A percentile compares a stretch with the other conserved stretches of the same genome.
phyloP scores from a whole-genome alignment of 2,888 invertebrate species.

The Drosophila sordidula region DNA sequence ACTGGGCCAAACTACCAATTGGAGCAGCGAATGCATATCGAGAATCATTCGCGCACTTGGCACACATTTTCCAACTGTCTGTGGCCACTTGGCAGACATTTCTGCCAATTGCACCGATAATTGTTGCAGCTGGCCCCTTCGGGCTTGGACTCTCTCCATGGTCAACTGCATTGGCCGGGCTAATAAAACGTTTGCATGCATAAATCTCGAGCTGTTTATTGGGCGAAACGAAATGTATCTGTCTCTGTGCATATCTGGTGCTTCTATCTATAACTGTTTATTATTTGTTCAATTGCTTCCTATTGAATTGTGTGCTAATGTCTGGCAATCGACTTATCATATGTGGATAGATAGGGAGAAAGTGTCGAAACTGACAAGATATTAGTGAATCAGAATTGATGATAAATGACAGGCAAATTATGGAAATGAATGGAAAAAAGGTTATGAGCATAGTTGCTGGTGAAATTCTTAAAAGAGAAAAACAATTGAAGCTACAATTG shows the following conservation, averaged over 20 bases:
- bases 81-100: conserved; percentile 59
- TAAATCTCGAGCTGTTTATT: conserved; percentile 66
- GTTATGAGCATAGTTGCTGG: too few relatives aligned
- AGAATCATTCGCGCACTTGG: conserved; percentile 52
- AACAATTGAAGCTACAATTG: too few relatives aligned
- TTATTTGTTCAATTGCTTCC: conserved; percentile 38
- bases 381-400: conserved; percentile 24
- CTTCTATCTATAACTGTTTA: conserved; percentile 30
- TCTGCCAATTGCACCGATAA: conserved; percentile 62
- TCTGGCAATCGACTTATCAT: conserved; percentile 31
- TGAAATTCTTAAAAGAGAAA: too few relatives aligned
- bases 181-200: conserved; percentile 60
- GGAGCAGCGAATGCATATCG: conserved; percentile 22
- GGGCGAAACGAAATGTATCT: conserved; percentile 21
- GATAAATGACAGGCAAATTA: not conserved
- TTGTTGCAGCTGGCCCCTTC: conserved; percentile 49
- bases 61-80: conserved; percentile 51
- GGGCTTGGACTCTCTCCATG: conserved; percentile 17
- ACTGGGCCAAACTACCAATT: conserved; percentile 49
- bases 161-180: conserved; percentile 15
- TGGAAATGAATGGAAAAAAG: too few relatives aligned
- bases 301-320: conserved; percentile 49
- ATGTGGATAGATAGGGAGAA: not conserved
- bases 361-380: conserved; percentile 12
- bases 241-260: conserved; percentile 31